Conservation (phyloP, 2,888 invertebrate genomes). For the Charanyca ferruginea region DNA sequence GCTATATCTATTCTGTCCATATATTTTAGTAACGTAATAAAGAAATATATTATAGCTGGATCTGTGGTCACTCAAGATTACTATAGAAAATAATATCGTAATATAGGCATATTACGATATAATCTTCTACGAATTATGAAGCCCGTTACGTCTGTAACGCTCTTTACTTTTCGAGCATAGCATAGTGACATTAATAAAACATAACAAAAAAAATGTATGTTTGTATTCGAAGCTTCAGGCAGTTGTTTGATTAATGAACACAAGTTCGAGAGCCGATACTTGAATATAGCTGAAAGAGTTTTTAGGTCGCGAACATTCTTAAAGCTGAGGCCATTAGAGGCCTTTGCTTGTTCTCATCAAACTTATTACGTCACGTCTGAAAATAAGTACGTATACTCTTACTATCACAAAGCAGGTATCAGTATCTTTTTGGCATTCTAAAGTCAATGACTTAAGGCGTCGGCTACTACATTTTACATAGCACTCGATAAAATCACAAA, state of each 20-base stretch:
- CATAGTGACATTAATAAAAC: slow-evolving; percentile 11
- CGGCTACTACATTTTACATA: neutral
- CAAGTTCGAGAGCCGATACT: slow-evolving; percentile 82
- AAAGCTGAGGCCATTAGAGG: slow-evolving; percentile 70
- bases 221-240: slow-evolving; percentile 68
- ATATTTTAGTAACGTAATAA: too few relatives aligned
- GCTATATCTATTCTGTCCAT: too few relatives aligned
- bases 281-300: slow-evolving; percentile 79
- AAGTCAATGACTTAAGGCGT: slow-evolving; percentile 4
- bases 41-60: too few relatives aligned
- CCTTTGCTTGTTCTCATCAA: slow-evolving; percentile 76
- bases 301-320: slow-evolving; percentile 84
- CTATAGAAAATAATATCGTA: too few relatives aligned
- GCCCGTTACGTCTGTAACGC: neutral
- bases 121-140: too few relatives aligned
- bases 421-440: slow-evolving; percentile 29
- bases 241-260: slow-evolving; percentile 83
- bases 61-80: too few relatives aligned
- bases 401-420: slow-evolving; percentile 46
- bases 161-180: neutral
- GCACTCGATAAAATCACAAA: slow-evolving; percentile 41
- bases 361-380: slow-evolving; percentile 74
- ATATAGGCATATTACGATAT: too few relatives aligned
- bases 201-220: slow-evolving; percentile 63
- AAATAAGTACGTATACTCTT: slow-evolving; percentile 63